Conservation (phyloP, 2,113 vertebrate genomes). For the Parus major region DNA sequence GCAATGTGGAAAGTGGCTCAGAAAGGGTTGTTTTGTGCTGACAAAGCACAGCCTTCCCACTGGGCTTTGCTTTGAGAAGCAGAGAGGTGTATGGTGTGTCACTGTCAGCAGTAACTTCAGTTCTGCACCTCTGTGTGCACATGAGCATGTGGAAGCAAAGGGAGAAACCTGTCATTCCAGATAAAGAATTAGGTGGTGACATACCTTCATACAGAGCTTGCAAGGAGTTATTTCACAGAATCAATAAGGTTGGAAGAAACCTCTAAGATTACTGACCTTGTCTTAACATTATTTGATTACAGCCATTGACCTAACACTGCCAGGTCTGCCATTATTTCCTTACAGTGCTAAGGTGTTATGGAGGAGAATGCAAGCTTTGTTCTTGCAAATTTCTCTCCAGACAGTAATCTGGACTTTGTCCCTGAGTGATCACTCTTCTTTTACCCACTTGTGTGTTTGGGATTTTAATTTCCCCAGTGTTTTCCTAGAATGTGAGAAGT, state of each 20-base stretch:
- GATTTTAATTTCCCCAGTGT: neutral
- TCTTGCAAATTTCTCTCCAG: neutral
- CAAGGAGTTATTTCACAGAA: neutral
- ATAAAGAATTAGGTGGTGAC: neutral
- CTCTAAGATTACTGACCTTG: neutral
- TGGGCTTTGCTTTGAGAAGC: neutral
- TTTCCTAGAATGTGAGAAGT: neutral
- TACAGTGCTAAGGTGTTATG: neutral
- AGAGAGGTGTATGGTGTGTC: neutral
- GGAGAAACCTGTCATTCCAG: neutral
- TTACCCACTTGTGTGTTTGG: neutral
- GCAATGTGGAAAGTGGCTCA: neutral
- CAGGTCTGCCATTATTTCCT: neutral
- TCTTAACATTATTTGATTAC: no score
- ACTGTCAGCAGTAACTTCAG: neutral
- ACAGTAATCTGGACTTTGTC: neutral
- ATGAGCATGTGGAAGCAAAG: neutral
- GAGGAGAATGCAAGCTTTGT: neutral
- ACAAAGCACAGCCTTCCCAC: neutral
- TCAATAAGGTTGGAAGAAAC: neutral
- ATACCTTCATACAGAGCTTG: neutral
- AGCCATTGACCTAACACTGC: neutral
- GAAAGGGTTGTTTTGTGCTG: neutral
- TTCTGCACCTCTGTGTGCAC: neutral
- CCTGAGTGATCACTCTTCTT: neutral